Evolutionary conservation across 1,140 invertebrate species (phyloP).

Genomic region (Caenorhabditis tropicalis): DNA sequence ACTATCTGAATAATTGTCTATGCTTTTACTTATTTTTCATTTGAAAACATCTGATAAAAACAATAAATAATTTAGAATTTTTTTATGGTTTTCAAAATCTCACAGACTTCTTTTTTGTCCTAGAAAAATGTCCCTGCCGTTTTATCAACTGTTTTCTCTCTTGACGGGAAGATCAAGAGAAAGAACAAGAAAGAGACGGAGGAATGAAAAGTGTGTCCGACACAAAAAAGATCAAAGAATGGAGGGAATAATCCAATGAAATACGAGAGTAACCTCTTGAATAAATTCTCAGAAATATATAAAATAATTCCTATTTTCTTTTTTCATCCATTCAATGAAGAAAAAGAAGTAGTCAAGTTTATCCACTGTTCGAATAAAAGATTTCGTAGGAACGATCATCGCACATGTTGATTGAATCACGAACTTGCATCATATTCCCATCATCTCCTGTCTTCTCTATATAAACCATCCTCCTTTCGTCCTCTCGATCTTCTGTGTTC

Average conservation of each 20-base stretch:
- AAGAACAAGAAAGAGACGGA: not conserved
- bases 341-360: too few relatives aligned
- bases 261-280: not conserved
- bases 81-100: too few relatives aligned
- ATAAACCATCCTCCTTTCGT: not conserved
- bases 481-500: not conserved
- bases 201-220: not conserved
- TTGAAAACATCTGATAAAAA: too few relatives aligned
- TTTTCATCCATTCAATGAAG: too few relatives aligned
- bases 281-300: not conserved
- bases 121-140: too few relatives aligned
- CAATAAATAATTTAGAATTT: too few relatives aligned
- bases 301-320: too few relatives aligned
- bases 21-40: not conserved
- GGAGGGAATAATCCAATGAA: not conserved
- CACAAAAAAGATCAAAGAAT: not conserved
- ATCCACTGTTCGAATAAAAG: too few relatives aligned
- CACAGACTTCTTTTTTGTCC: too few relatives aligned
- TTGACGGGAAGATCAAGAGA: not conserved
- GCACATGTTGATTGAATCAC: not conserved
- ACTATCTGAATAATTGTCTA: not conserved
- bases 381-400: not conserved
- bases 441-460: not conserved
- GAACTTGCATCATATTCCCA: not conserved
- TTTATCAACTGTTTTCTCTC: not conserved